Base-by-base conservation (phyloP, 2,113 vertebrate genomes). In the Gobio gobio region DNA sequence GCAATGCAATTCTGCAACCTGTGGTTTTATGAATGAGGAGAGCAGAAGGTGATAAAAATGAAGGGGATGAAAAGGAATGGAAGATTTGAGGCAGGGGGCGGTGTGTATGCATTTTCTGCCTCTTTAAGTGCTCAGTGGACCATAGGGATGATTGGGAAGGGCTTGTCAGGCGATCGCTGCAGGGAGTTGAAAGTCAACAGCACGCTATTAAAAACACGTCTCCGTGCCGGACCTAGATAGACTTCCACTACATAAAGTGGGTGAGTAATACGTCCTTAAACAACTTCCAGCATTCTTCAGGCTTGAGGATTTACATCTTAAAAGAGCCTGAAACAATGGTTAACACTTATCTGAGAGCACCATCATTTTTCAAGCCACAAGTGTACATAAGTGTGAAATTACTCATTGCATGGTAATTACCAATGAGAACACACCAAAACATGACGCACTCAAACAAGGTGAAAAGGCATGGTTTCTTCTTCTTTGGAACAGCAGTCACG, bases 141-240 rank as follows among this genome's bases (percentile, higher is more conserved):
- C 78, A 83, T 33, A 78, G 86, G 75, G 68, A 10, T 51, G 59
- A 83, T 20, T 74, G 40, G 83, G 83, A 66, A 83, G 82, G 85
- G 83, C 74, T 87, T 89, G 91, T 92, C 88, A 66, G 86, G 85
- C 76, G 86, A 82, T 26, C 72, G 51, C 77, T 77, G 43, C 81
- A 87, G 82, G 87, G 88, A 91, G 90, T 54, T 85, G 77, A 91
- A 90, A 90, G 88, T 89, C 88, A 86, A 58, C 51, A 72, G 51
- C 47, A 58, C 24, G 14, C 40, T 40, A 77, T 5, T 47, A 73
- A 33, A n/a, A 64, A 61, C 82, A 63, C 20, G 29, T 20, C 29
- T 29, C 36, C 47, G n/a, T 13, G 18, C 36, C 20, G 13, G 59
- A 22, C 76, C 18, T 22, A 13, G 20, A 78, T 9, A 77, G 49